Conservation (phyloP, 2,888 invertebrate species). For the Latrodectus elegans region DNA sequence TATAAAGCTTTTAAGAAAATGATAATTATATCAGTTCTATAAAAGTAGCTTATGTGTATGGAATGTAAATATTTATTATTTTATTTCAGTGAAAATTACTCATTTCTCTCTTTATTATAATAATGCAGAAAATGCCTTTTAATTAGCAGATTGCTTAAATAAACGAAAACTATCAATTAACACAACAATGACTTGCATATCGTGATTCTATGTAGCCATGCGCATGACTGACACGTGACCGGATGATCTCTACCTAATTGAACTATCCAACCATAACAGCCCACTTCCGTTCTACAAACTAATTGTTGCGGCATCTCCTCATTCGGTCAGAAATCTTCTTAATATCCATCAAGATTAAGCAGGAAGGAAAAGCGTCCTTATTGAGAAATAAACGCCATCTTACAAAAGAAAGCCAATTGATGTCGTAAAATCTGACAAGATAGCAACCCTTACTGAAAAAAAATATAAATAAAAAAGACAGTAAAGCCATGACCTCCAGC, state of each 20-base stretch:
- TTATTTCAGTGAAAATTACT: no score
- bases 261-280: constrained; percentile 29
- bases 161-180: no score
- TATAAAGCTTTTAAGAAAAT: no score
- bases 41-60: no score
- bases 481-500: constrained; percentile 21
- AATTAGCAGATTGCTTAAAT: no score
- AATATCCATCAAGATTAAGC: not conserved
- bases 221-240: constrained; percentile 23
- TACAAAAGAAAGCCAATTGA: not conserved
- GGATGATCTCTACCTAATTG: constrained; percentile 32
- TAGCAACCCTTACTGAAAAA: constrained; percentile 1
- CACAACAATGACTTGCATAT: no score
- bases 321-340: not conserved
- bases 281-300: not conserved
- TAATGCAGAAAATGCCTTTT: no score
- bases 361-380: not conserved
- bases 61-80: no score
- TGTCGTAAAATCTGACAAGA: not conserved
- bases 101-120: no score
- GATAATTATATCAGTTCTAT: no score
- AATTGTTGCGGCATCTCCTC: constrained; percentile 15
- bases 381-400: constrained; percentile 2
- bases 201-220: not conserved
- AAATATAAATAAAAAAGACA: not conserved